Evolutionary conservation across 1,140 invertebrate species (phyloP).

Genomic region (Eupeodes corollae): DNA sequence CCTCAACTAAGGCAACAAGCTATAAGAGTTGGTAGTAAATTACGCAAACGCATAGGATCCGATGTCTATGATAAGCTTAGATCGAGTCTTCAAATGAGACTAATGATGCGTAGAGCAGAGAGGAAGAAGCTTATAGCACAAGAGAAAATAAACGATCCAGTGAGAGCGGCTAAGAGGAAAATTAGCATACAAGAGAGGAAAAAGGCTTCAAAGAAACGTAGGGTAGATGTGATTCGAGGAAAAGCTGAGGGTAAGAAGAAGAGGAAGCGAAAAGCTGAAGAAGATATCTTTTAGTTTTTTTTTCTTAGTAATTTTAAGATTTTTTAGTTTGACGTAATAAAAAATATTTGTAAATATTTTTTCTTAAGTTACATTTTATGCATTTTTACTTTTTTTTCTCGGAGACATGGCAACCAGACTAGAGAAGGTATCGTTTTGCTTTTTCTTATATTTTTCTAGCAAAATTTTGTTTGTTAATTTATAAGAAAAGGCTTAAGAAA

Average conservation of each 20-base stretch:
- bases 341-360: too few relatives aligned
- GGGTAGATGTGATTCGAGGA: slow-evolving; percentile 28
- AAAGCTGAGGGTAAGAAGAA: slow-evolving; percentile 32
- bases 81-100: slow-evolving; percentile 42
- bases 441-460: too few relatives aligned
- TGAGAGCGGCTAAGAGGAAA: slow-evolving; percentile 55
- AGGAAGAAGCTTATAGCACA: slow-evolving; percentile 52
- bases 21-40: slow-evolving; percentile 51
- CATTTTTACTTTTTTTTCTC: too few relatives aligned
- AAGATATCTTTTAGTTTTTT: slow-evolving; percentile 11
- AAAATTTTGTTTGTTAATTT: too few relatives aligned
- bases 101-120: slow-evolving; percentile 49
- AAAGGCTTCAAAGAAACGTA: slow-evolving; percentile 25
- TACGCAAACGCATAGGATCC: slow-evolving; percentile 53
- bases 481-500: too few relatives aligned
- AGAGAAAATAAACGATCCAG: slow-evolving; percentile 56
- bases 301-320: background rate
- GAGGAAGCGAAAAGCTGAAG: slow-evolving; percentile 26
- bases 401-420: too few relatives aligned
- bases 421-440: too few relatives aligned
- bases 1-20: slow-evolving; percentile 45
- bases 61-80: slow-evolving; percentile 52
- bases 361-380: too few relatives aligned
- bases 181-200: slow-evolving; percentile 28
- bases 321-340: too few relatives aligned